Evolutionary conservation across 1,140 invertebrate species (phyloP).

Genomic region (Cyphomyrmex costatus): DNA sequence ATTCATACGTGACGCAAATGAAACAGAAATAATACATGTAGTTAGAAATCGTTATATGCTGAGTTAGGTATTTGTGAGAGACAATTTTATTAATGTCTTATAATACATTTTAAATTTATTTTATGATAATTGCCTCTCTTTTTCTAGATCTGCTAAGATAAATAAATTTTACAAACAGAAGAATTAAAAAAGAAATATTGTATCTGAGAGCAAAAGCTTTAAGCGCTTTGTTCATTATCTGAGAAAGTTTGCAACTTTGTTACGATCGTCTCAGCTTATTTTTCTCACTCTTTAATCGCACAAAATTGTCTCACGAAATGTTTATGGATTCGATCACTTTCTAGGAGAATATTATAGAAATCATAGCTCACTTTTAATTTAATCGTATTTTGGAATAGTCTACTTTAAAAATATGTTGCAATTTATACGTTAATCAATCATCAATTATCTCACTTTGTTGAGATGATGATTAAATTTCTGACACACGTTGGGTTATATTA

Average conservation of each 20-base stretch:
- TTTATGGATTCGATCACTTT: constrained; percentile 20
- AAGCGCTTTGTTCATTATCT: constrained; percentile 31
- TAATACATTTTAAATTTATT: not conserved
- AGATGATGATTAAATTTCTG: not conserved
- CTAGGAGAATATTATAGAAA: not conserved
- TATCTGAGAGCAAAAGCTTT: constrained; percentile 1
- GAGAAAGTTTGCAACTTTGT: constrained; percentile 61
- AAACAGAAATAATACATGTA: not conserved
- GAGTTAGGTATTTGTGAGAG: not conserved
- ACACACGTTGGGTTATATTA: not conserved
- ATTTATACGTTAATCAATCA: not conserved
- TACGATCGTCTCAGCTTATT: not conserved
- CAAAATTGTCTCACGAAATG: not conserved
- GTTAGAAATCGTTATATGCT: not conserved
- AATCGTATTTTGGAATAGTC: not conserved
- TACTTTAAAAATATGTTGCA: not conserved
- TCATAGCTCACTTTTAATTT: constrained; percentile 29
- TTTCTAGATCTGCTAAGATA: not conserved
- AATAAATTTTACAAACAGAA: not conserved
- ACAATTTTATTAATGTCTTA: not conserved
- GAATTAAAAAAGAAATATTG: not conserved
- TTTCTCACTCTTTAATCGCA: not conserved
- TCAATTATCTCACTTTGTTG: not conserved
- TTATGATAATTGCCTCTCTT: not conserved
- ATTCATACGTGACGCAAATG: not conserved